Conservation (phyloP, 1,140 invertebrate species). For the Solenopsis invicta region DNA sequence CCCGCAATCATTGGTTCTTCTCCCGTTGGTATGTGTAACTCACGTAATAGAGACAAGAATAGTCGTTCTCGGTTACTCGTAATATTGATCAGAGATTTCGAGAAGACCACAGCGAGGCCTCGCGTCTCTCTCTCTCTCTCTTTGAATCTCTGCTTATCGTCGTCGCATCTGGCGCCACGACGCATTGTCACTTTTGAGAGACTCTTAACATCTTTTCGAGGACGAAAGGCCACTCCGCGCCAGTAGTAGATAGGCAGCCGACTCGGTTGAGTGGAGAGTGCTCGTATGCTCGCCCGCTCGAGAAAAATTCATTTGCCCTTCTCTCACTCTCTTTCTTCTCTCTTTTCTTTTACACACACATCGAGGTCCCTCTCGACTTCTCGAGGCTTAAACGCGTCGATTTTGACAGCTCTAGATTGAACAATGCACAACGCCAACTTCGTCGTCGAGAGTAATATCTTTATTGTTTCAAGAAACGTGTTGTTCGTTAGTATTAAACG, state of each 20-base stretch:
- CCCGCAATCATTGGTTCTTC: conserved; percentile 64
- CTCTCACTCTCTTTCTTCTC: conserved; percentile 20
- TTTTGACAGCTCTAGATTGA: conserved; percentile 5
- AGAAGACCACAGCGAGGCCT: not conserved
- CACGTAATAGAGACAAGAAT: conserved; percentile 27
- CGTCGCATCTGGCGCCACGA: conserved; percentile 72
- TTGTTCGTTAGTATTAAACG: conserved; percentile 13
- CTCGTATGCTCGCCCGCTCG: conserved; percentile 83
- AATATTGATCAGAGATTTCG: conserved; percentile 31
- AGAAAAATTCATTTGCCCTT: conserved; percentile 84
- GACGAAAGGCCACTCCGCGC: conserved; percentile 77
- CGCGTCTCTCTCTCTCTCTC: no score
- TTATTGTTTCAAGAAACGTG: conserved; percentile 31
- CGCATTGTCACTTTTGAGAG: conserved; percentile 82
- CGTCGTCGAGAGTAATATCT: conserved; percentile 20
- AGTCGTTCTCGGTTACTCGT: conserved; percentile 1
- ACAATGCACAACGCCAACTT: conserved; percentile 21
- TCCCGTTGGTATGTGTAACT: not conserved
- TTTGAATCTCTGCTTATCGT: conserved; percentile 73
- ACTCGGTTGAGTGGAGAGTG: conserved; percentile 76
- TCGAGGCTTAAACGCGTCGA: conserved; percentile 37
- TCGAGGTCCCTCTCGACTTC: conserved; percentile 10
- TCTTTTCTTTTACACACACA: not conserved
- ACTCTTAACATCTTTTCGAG: conserved; percentile 78
- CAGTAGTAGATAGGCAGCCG: conserved; percentile 72